A percentile compares a stretch with the other conserved stretches of the same genome.
Evolutionary conservation across 2,797 vertebrate genomes (phyloP).

Genomic region (Muraenolepis orangiensis): DNA sequence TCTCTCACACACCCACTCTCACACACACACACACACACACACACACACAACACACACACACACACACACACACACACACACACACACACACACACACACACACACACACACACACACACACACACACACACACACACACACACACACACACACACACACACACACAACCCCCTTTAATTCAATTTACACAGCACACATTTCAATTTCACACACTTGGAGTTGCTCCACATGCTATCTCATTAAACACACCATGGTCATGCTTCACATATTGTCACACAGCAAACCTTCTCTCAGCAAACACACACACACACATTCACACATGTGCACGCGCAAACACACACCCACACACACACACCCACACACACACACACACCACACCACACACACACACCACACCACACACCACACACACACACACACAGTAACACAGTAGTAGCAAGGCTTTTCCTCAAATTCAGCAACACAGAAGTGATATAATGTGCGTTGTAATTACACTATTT

Average conservation of each 20-base stretch:
- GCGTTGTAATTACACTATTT: slow-evolving; percentile 26
- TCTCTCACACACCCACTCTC: too few species aligned
- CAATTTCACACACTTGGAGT: slow-evolving; percentile 62
- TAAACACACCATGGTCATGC: slow-evolving; percentile 55
- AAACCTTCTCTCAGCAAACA: slow-evolving; percentile 34
- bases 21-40: slow-evolving; percentile 19
- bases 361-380: neutral
- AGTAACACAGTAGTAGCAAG: slow-evolving; percentile 16
- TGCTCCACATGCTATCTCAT: slow-evolving; percentile 61
- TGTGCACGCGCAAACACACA: slow-evolving; percentile 15
- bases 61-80: neutral
- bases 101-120: too few species aligned
- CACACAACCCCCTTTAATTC: slow-evolving; percentile 55
- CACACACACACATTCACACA: slow-evolving; percentile 3
- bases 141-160: neutral
- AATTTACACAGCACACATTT: slow-evolving; percentile 56
- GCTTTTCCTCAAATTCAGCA: slow-evolving; percentile 39
- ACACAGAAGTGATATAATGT: slow-evolving; percentile 42
- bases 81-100: slow-evolving; percentile 22
- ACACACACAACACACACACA: too few species aligned
- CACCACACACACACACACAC: too few species aligned
- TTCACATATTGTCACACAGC: slow-evolving; percentile 41
- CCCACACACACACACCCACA: slow-evolving; percentile 15
- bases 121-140: neutral
- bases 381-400: neutral